Percentiles rank a stretch among this genome's conserved stretches.
Conservation (phyloP, 1,140 invertebrate genomes). For the Leucophenga varia region DNA sequence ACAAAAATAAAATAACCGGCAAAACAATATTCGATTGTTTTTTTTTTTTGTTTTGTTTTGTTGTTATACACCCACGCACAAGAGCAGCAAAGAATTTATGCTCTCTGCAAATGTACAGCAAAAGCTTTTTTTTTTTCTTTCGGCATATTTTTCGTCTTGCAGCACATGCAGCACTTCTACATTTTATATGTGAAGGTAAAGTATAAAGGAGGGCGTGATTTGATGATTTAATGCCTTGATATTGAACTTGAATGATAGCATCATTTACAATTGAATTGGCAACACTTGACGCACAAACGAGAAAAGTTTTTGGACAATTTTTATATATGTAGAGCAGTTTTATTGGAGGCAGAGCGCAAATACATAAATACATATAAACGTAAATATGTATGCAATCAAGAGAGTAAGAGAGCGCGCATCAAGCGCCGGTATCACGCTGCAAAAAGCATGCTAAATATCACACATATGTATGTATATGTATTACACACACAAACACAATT, state of each 20-base stretch:
- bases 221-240: conserved; percentile 16
- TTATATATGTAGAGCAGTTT: conserved; percentile 16
- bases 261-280: conserved; percentile 3
- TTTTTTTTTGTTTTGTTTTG: conserved; percentile 10
- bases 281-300: conserved; percentile 3
- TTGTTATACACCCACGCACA: background rate
- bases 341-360: conserved; percentile 8
- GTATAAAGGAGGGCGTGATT: conserved; percentile 9
- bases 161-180: conserved; percentile 11
- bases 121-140: conserved; percentile 3
- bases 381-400: too few relatives aligned
- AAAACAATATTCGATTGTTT: too few relatives aligned
- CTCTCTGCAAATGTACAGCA: too few relatives aligned
- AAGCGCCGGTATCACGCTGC: conserved; percentile 31
- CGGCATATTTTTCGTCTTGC: too few relatives aligned
- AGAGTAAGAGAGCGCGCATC: too few relatives aligned
- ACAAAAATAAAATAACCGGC: too few relatives aligned
- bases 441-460: too few relatives aligned
- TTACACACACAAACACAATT: too few relatives aligned
- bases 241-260: conserved; percentile 24
- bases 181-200: conserved; percentile 6
- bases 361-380: background rate
- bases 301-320: conserved; percentile 5
- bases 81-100: conserved; percentile 19
- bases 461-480: too few relatives aligned